Conservation (phyloP, 2,888 invertebrate species). For the Ptilodon capucinus region DNA sequence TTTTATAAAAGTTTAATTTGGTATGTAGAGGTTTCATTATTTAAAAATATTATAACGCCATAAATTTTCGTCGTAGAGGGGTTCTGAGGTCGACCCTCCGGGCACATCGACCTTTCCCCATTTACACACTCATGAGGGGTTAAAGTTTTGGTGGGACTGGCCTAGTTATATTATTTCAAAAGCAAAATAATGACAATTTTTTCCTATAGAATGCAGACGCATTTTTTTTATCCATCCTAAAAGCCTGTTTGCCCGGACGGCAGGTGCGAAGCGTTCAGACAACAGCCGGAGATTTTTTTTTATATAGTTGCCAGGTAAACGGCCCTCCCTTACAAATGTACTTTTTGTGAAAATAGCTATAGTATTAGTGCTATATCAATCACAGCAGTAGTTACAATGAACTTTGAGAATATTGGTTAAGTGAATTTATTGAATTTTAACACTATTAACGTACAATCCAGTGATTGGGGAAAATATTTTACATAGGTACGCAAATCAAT, state of each 20-base stretch:
- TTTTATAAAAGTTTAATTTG: background rate
- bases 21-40: background rate
- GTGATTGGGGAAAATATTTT: too few relatives aligned
- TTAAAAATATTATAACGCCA: slow-evolving; percentile 6
- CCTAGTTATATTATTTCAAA: background rate
- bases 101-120: slow-evolving; percentile 51
- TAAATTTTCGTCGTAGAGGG: slow-evolving; percentile 21
- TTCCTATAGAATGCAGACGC: background rate
- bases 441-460: background rate
- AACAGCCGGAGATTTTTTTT: slow-evolving; percentile 47
- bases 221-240: slow-evolving; percentile 1
- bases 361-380: background rate
- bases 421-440: too few relatives aligned
- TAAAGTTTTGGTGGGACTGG: slow-evolving; percentile 33
- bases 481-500: too few relatives aligned
- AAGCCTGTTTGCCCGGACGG: slow-evolving; percentile 33
- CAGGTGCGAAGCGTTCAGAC: slow-evolving; percentile 64
- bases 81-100: slow-evolving; percentile 28
- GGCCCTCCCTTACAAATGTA: slow-evolving; percentile 20
- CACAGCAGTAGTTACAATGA: background rate
- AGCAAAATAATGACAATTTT: background rate
- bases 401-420: too few relatives aligned
- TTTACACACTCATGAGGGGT: slow-evolving; percentile 35
- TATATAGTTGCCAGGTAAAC: slow-evolving; percentile 42
- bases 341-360: slow-evolving; percentile 4